Evolutionary conservation across 1,140 invertebrate species (phyloP), one percentile per base, ranked within the genome.

Genomic region (Grapholita molesta): DNA sequence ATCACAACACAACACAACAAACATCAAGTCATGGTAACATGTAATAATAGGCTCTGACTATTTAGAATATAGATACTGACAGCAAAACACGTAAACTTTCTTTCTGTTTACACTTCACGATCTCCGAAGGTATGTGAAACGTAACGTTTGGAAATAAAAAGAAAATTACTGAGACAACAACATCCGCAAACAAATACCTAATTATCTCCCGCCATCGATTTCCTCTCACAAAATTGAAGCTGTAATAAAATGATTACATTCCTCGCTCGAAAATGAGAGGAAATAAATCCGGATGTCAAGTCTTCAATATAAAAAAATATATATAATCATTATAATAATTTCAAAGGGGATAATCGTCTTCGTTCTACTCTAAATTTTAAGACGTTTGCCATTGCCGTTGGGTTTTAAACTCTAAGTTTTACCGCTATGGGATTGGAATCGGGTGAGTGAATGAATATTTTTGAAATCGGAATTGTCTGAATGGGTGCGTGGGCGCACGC

Each of bases 271-370:
- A 83, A 69, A 28, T 32, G 21, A 55, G 83, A 83, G 72, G 72
- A 82, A 76, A 61, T 76, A 77, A 77, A 85, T 80, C 83, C 82
- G 85, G 82, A 87, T 84, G 80, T 83, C 78, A 83, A 84, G 74
- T 83, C 76, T 81, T 80, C 79, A 79, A 83, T 87, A 84, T 84
- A 81, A 74, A 85, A 89, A 86, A 89, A 87, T 81, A 87, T 83
- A 78, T 76, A 86, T 89, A 86, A 88, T 86, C 84, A 88, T 89
- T 90, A 88, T 87, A 85, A 87, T 80, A 89, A 87, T 88, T 90
- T 86, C 78, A 76, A 86, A 83, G 78, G 85, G 84, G 78, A 86
- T 88, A 88, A 88, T 87, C 80, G 75, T 75, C 76, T 69, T 67
- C 73, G 72, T 68, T 72, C 79, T 66, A 86, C 74, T 80, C 72